Conservation (phyloP, 2,888 invertebrate genomes). For the Timandra comae region DNA sequence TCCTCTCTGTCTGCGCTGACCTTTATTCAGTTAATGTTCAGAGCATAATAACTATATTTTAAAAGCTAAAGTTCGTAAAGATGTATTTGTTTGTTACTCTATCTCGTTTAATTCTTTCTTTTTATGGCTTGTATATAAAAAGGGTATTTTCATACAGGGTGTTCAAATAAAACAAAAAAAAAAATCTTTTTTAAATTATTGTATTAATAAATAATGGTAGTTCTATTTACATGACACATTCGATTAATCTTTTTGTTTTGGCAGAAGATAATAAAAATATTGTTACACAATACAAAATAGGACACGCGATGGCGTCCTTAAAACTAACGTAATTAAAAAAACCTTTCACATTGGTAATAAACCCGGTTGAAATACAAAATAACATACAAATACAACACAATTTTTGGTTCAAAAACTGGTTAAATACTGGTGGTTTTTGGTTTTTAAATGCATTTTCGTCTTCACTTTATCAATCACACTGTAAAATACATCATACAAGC, state of each 20-base stretch:
- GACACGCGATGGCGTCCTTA: constrained; percentile 22
- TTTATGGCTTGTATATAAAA: too few relatives aligned
- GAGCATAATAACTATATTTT: too few relatives aligned
- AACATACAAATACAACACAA: constrained; percentile 40
- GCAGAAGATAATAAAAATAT: constrained; percentile 75
- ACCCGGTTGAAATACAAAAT: constrained; percentile 37
- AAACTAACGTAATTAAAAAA: constrained; percentile 32
- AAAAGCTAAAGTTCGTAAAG: too few relatives aligned
- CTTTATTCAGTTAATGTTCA: too few relatives aligned
- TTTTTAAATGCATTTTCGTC: constrained; percentile 29
- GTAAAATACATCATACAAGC: constrained; percentile 57
- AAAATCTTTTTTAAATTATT: constrained; percentile 67
- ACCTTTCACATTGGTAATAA: constrained; percentile 47
- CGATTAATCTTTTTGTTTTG: constrained; percentile 73
- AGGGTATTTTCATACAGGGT: too few relatives aligned
- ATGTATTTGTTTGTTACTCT: too few relatives aligned
- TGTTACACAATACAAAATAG: constrained; percentile 60
- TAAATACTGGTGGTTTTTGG: constrained; percentile 72
- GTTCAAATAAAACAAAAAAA: constrained; percentile 46
- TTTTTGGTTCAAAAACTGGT: constrained; percentile 57
- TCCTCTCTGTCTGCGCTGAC: too few relatives aligned
- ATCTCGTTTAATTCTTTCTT: too few relatives aligned
- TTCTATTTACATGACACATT: constrained; percentile 77
- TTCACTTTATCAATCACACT: constrained; percentile 41
- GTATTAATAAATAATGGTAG: constrained; percentile 78